Percentiles rank a stretch among this genome's conserved stretches.
Conservation (phyloP, 2,888 invertebrate species). For the Choristoneura rosaceana region DNA sequence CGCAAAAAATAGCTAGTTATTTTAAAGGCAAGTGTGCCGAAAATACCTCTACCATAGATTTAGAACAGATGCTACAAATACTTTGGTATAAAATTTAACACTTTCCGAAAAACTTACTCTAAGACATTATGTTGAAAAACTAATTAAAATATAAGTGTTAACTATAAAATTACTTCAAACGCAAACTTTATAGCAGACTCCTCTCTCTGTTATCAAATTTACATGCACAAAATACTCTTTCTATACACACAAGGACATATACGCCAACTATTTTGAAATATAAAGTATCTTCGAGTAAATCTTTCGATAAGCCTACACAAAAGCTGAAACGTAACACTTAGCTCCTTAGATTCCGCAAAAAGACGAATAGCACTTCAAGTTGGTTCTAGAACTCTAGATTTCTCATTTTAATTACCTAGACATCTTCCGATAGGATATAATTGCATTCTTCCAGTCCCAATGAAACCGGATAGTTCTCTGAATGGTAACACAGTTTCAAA, state of each 20-base stretch:
- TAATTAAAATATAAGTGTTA: no score
- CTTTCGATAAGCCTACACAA: neutral
- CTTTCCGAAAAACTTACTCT: no score
- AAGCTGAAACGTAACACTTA: neutral
- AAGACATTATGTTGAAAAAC: no score
- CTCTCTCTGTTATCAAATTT: no score
- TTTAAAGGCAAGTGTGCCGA: no score
- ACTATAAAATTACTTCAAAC: no score
- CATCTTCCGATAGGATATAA: slow-evolving; percentile 62
- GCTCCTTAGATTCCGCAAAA: neutral
- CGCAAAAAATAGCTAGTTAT: no score
- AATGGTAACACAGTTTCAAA: slow-evolving; percentile 26
- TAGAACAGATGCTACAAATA: no score
- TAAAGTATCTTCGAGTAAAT: neutral
- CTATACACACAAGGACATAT: neutral
- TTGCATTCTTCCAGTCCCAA: slow-evolving; percentile 56
- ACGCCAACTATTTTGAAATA: neutral
- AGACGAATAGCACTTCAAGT: neutral
- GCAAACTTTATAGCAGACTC: no score
- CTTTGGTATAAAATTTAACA: no score
- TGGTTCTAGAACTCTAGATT: slow-evolving; percentile 48
- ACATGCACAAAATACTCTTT: no score
- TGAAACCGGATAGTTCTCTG: slow-evolving; percentile 10
- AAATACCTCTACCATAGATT: no score
- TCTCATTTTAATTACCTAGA: slow-evolving; percentile 64